Percentiles rank a stretch among this genome's conserved stretches.
Evolutionary conservation across 1,140 invertebrate species (phyloP).

Genomic region (Magallana ariakensis): DNA sequence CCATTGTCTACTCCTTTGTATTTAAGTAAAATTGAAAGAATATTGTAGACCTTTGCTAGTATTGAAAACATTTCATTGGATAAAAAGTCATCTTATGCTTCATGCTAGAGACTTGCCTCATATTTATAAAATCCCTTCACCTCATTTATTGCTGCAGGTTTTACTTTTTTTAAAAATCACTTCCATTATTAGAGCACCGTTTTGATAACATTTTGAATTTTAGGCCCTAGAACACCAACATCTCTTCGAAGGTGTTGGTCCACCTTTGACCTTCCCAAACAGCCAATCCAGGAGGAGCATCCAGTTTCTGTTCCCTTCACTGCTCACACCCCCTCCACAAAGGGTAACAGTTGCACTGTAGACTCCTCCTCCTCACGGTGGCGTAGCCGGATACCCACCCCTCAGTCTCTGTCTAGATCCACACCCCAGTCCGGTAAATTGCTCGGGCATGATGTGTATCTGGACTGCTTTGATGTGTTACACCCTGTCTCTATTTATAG

Average conservation of each 20-base stretch:
- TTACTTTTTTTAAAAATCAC: too few species aligned
- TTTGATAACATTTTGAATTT: constrained; percentile 9
- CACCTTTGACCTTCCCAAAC: constrained; percentile 66
- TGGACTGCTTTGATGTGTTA: constrained; percentile 31
- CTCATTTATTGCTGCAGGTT: background rate
- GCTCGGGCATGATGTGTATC: constrained; percentile 31
- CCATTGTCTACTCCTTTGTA: background rate
- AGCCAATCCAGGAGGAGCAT: constrained; percentile 67
- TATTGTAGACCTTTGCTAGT: too few species aligned
- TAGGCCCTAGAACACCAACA: constrained; percentile 60
- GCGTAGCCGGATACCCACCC: constrained; percentile 54
- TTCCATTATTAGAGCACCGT: background rate
- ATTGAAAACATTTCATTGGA: too few species aligned
- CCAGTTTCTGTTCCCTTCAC: constrained; percentile 4
- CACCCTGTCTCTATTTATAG: constrained; percentile 21
- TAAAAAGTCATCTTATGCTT: too few species aligned
- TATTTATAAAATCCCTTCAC: background rate
- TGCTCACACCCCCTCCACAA: constrained; percentile 17
- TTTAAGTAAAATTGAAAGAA: background rate
- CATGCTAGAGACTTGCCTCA: background rate
- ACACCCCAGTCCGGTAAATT: constrained; percentile 20
- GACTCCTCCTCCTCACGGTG: constrained; percentile 4
- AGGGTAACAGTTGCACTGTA: constrained; percentile 36
- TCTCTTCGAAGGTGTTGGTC: constrained; percentile 68
- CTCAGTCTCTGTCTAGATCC: constrained; percentile 25